These are phyloP conservation scores for Papilio polytes DNA, from an alignment of 1,140 invertebrate genomes.

Conservation along the genomic window DNA sequence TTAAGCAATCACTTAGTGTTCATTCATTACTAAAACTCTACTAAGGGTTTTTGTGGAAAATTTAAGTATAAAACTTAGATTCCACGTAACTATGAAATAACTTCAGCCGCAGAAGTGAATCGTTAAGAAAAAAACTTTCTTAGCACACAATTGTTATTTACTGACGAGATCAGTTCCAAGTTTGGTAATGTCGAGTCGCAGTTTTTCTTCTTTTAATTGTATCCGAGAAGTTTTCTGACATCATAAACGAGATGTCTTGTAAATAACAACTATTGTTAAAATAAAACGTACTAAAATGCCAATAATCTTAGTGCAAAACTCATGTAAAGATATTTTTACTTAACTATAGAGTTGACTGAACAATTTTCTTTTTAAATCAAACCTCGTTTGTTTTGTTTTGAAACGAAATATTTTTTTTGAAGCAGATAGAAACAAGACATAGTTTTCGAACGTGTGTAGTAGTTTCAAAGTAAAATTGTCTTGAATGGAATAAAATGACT, in stretches of 20 bases:
- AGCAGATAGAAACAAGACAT: too few species aligned
- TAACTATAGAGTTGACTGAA: background rate
- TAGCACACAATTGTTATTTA: constrained; percentile 17
- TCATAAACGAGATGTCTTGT: constrained; percentile 20
- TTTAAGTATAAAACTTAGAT: background rate
- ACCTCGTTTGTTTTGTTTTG: too few species aligned
- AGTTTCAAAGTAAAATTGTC: too few species aligned
- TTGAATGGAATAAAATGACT: too few species aligned
- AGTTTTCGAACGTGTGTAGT: too few species aligned
- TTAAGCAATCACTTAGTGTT: too few species aligned
- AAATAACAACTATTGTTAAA: constrained; percentile 25
- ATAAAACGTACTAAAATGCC: background rate
- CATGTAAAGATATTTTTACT: background rate
- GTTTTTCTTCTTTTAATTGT: constrained; percentile 36
- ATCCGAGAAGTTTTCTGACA: constrained; percentile 21
- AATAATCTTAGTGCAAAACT: too few species aligned
- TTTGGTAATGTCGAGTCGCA: constrained; percentile 25
- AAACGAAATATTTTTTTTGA: too few species aligned
- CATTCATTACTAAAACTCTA: too few species aligned
- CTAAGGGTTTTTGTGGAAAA: too few species aligned
- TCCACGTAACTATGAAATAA: background rate
- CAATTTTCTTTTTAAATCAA: too few species aligned
- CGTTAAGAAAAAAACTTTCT: constrained; percentile 12
- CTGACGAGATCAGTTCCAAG: constrained; percentile 20
- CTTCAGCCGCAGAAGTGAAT: constrained; percentile 16